Percentiles rank a stretch among this genome's conserved stretches.
Conservation (phyloP, 1,140 invertebrate species). For the Physella acuta region DNA sequence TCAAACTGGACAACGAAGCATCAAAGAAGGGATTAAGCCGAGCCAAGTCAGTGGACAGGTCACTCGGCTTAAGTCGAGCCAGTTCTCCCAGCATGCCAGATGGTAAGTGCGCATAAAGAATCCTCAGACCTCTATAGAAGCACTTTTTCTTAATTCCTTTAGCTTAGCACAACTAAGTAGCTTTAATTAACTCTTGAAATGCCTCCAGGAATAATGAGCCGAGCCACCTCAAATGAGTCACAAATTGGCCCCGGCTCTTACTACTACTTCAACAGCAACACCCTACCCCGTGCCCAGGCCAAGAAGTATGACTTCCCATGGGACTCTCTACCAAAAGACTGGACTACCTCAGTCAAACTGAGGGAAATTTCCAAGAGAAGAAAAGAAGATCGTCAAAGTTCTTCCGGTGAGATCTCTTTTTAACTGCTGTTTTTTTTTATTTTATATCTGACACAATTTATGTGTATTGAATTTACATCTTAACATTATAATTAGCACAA, state of each 20-base stretch:
- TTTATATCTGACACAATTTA: too few relatives aligned
- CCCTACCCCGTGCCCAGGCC: constrained; percentile 44
- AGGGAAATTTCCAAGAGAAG: constrained; percentile 50
- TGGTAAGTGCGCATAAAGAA: constrained; percentile 5
- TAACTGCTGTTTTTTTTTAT: too few relatives aligned
- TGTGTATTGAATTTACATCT: too few relatives aligned
- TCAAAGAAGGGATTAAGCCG: neutral
- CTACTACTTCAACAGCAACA: constrained; percentile 51
- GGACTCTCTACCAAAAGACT: constrained; percentile 53
- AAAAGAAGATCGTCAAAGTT: constrained; percentile 50
- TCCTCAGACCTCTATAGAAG: too few relatives aligned
- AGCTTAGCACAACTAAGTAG: too few relatives aligned
- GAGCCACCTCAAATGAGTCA: constrained; percentile 25
- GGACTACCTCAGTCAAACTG: constrained; percentile 54
- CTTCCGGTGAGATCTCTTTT: constrained; percentile 46
- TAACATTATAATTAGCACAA: too few relatives aligned
- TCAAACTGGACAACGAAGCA: constrained; percentile 18
- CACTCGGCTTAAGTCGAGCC: constrained; percentile 7
- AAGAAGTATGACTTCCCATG: constrained; percentile 52
- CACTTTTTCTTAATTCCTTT: too few relatives aligned
- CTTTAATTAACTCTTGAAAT: too few relatives aligned
- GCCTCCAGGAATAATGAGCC: too few relatives aligned
- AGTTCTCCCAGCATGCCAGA: constrained; percentile 2
- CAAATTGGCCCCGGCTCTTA: constrained; percentile 47
- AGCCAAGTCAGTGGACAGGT: constrained; percentile 1